Conservation (phyloP, 2,888 invertebrate species). For the Oscheius myriophilus region DNA sequence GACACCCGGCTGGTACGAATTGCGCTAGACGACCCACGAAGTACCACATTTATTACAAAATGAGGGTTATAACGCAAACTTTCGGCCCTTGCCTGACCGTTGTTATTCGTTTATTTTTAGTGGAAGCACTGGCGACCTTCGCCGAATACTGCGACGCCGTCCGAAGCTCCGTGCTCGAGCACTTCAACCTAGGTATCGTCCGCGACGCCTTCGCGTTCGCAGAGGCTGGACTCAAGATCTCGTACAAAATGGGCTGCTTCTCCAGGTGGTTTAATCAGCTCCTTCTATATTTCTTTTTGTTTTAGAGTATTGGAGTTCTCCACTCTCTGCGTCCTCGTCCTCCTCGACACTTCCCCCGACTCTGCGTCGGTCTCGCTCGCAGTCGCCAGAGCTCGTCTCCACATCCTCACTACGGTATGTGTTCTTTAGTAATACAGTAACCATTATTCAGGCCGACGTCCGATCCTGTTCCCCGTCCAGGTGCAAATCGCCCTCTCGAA, state of each 20-base stretch:
- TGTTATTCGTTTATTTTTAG: neutral
- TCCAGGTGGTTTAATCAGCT: constrained; percentile 2
- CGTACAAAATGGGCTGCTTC: constrained; percentile 24
- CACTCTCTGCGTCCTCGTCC: neutral
- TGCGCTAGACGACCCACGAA: no score
- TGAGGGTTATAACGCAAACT: no score
- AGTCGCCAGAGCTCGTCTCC: neutral
- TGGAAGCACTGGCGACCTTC: constrained; percentile 13
- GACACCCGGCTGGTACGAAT: no score
- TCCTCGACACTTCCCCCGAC: constrained; percentile 4
- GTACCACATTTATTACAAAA: no score
- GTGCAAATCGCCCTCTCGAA: constrained; percentile 8
- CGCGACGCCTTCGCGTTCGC: constrained; percentile 3
- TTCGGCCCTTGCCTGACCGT: neutral
- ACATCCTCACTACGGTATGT: constrained; percentile 2
- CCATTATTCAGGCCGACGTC: neutral
- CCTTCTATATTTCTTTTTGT: neutral
- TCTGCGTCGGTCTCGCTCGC: neutral
- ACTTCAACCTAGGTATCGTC: constrained; percentile 17
- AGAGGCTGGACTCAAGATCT: constrained; percentile 1
- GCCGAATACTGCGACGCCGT: constrained; percentile 19
- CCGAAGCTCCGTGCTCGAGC: constrained; percentile 7
- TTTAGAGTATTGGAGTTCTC: constrained; percentile 17
- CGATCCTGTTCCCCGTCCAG: no score
- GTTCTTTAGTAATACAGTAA: neutral